Evolutionary conservation across 2,797 vertebrate species (phyloP).

Genomic region (Tenualosa thibaudeaui): DNA sequence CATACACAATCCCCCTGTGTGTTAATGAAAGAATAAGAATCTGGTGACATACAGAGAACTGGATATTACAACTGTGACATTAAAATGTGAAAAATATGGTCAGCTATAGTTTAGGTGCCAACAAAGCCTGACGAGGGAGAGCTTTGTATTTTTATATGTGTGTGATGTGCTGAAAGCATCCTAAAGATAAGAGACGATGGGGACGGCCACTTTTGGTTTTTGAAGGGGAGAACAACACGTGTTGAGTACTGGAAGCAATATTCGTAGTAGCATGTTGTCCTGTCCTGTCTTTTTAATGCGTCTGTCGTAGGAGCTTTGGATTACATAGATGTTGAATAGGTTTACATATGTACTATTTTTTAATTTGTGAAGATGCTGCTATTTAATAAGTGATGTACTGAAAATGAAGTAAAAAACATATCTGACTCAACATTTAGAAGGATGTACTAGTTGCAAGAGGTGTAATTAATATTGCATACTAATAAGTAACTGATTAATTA

Average conservation of each 20-base stretch:
- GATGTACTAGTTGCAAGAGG: constrained; percentile 68
- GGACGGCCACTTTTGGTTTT: constrained; percentile 52
- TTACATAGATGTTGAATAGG: constrained; percentile 74
- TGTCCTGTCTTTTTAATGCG: constrained; percentile 73
- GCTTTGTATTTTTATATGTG: constrained; percentile 60
- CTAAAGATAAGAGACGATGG: constrained; percentile 37
- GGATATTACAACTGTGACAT: constrained; percentile 54
- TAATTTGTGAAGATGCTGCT: constrained; percentile 82
- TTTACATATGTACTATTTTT: constrained; percentile 69
- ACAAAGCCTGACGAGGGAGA: constrained; percentile 50
- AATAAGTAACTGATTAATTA: constrained; percentile 71
- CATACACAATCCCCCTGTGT: neutral
- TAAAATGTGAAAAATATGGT: constrained; percentile 57
- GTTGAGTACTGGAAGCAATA: constrained; percentile 85
- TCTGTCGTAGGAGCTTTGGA: constrained; percentile 74
- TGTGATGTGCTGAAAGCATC: constrained; percentile 55
- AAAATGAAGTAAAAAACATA: constrained; percentile 74
- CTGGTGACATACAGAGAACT: neutral
- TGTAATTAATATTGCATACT: constrained; percentile 70
- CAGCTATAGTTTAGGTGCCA: constrained; percentile 50
- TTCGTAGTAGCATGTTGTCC: constrained; percentile 77
- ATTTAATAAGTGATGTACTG: constrained; percentile 79
- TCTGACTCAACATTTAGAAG: constrained; percentile 75
- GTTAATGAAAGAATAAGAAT: neutral
- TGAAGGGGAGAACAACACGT: constrained; percentile 71